phyloP scores from a whole-genome alignment of 2,888 invertebrate genomes.

The Rutpela maculata region DNA sequence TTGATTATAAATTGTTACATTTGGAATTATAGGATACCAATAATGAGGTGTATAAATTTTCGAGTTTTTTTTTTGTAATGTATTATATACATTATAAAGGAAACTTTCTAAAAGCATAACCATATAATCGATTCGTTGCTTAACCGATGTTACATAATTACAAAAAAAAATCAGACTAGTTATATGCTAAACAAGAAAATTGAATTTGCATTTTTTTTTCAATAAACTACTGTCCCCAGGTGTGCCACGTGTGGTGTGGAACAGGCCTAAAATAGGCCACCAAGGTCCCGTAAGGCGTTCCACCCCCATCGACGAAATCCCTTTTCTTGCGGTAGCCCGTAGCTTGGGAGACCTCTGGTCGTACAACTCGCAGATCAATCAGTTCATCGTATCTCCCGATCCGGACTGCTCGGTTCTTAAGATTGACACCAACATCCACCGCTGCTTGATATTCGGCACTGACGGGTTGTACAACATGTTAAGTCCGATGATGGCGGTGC shows the following conservation, averaged over 20 bases:
- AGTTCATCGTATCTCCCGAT: slow-evolving; percentile 98
- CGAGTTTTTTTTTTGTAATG: too few relatives aligned
- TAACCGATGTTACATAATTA: too few relatives aligned
- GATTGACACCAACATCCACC: slow-evolving; percentile 85
- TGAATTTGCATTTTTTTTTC: background rate
- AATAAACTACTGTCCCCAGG: slow-evolving; percentile 77
- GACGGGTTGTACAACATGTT: slow-evolving; percentile 99
- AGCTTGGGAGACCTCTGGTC: slow-evolving; percentile 98
- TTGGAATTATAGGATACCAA: too few relatives aligned
- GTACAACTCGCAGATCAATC: slow-evolving; percentile 91
- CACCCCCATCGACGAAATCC: slow-evolving; percentile 94
- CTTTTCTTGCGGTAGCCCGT: slow-evolving; percentile 96
- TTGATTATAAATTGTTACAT: too few relatives aligned
- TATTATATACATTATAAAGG: too few relatives aligned
- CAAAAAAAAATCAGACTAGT: too few relatives aligned
- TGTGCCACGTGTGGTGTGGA: slow-evolving; percentile 98
- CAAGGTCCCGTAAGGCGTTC: slow-evolving; percentile 92
- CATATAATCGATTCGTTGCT: too few relatives aligned
- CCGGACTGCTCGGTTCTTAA: slow-evolving; percentile 94
- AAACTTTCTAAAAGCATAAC: too few relatives aligned
- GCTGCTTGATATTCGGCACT: slow-evolving; percentile 95
- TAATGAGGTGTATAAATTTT: too few relatives aligned
- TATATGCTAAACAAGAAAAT: background rate
- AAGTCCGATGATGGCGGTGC: slow-evolving; percentile 87
- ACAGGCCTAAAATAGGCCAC: slow-evolving; percentile 89